phyloP scores from a whole-genome alignment of 1,140 invertebrate genomes.

The Drosophila lacertosa region DNA sequence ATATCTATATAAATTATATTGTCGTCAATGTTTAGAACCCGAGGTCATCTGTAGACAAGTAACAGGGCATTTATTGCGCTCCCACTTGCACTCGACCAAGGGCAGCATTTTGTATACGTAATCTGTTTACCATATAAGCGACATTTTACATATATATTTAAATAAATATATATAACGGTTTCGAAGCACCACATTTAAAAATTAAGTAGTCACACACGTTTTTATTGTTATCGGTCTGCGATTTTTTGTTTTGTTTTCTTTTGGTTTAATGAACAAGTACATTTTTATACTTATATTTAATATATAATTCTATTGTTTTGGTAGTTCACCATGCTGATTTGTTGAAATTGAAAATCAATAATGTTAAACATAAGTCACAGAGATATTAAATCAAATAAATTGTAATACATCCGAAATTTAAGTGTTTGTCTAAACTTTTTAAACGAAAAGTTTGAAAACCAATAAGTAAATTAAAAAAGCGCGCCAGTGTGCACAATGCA shows the following conservation, averaged over 20 bases:
- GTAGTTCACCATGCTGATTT: constrained; percentile 27
- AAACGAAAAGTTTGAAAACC: too few relatives aligned
- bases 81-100: constrained; percentile 12
- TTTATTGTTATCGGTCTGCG: constrained; percentile 34
- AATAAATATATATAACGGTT: constrained; percentile 32
- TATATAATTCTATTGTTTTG: constrained; percentile 19
- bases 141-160: constrained; percentile 16
- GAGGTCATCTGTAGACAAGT: background rate
- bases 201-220: constrained; percentile 34
- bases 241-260: constrained; percentile 38
- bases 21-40: constrained; percentile 26
- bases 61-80: constrained; percentile 40
- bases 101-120: constrained; percentile 41
- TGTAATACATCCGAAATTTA: constrained; percentile 25
- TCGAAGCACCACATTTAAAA: constrained; percentile 35
- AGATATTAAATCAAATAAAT: constrained; percentile 47
- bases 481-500: constrained; percentile 9
- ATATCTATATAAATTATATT: background rate
- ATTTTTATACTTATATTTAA: constrained; percentile 4
- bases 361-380: constrained; percentile 38
- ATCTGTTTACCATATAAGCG: constrained; percentile 34
- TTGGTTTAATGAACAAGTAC: constrained; percentile 5
- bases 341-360: constrained; percentile 42
- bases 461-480: background rate
- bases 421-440: background rate